Evolutionary conservation across 2,888 invertebrate genomes (phyloP).

Genomic region (Autographa gamma): DNA sequence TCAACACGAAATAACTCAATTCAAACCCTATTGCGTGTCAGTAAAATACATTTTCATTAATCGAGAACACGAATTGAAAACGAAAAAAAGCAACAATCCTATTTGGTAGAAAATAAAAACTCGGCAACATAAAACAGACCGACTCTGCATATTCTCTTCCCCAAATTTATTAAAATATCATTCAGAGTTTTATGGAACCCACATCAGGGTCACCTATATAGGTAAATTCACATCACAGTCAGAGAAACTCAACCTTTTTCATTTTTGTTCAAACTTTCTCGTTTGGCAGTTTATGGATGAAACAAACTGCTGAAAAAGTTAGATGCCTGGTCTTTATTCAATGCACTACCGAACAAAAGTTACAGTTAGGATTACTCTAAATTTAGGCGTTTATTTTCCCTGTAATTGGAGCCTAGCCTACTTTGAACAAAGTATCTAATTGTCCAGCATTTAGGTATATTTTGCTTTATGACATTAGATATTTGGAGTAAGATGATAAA

Average conservation of each 20-base stretch:
- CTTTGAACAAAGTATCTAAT: too few relatives aligned
- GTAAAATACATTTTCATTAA: constrained; percentile 22
- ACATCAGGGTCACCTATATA: constrained; percentile 41
- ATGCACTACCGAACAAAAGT: too few relatives aligned
- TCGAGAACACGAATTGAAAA: constrained; percentile 10
- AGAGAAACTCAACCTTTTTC: constrained; percentile 29
- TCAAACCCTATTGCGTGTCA: neutral
- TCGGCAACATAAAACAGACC: constrained; percentile 20
- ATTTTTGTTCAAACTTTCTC: neutral
- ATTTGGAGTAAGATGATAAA: too few relatives aligned
- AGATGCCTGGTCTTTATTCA: neutral
- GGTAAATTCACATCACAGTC: constrained; percentile 23
- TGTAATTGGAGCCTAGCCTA: too few relatives aligned
- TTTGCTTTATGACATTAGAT: too few relatives aligned
- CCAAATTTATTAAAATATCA: constrained; percentile 51
- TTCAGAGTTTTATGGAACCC: constrained; percentile 47
- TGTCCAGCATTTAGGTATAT: too few relatives aligned
- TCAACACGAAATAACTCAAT: neutral
- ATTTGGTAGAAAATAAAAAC: constrained; percentile 31
- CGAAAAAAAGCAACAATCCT: constrained; percentile 39
- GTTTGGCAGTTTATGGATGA: neutral
- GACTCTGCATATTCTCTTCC: constrained; percentile 14
- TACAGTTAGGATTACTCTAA: too few relatives aligned
- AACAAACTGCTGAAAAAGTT: neutral
- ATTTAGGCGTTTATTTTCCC: too few relatives aligned